Conservation (phyloP, 2,888 invertebrate genomes). For the Caenorhabditis virilis region DNA sequence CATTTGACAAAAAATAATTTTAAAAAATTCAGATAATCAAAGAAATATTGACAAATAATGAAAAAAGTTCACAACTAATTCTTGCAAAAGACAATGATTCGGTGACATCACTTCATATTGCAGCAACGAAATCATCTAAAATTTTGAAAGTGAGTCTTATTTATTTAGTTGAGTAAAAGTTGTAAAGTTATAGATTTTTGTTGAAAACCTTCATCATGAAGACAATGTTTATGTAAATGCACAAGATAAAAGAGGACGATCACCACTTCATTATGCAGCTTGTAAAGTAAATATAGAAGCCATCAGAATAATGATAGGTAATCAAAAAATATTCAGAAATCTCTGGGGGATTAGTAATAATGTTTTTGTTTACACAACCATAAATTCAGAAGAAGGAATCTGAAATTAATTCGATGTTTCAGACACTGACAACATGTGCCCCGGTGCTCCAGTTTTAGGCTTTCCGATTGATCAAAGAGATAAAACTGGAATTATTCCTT, state of each 20-base stretch:
- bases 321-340: too few relatives aligned
- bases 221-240: constrained; percentile 30
- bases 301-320: constrained; percentile 27
- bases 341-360: too few relatives aligned
- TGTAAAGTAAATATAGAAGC: constrained; percentile 38
- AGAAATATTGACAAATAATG: too few relatives aligned
- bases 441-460: constrained; percentile 23
- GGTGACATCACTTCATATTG: constrained; percentile 63
- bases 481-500: constrained; percentile 52
- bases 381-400: too few relatives aligned
- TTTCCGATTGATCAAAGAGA: constrained; percentile 61
- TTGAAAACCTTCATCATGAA: constrained; percentile 12
- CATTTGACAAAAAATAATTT: too few relatives aligned
- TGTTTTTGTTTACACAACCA: too few relatives aligned
- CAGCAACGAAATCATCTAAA: constrained; percentile 51
- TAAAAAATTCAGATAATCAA: too few relatives aligned
- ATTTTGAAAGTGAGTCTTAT: constrained; percentile 48
- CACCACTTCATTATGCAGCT: constrained; percentile 64
- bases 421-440: constrained; percentile 3
- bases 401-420: too few relatives aligned
- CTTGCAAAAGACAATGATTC: constrained; percentile 48
- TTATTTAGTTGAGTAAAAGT: too few relatives aligned
- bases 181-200: too few relatives aligned
- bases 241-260: constrained; percentile 47
- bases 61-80: constrained; percentile 17